Percentiles rank a stretch among this genome's conserved stretches.
phyloP scores from a whole-genome alignment of 2,888 invertebrate species.

The Apotomis betuletana region DNA sequence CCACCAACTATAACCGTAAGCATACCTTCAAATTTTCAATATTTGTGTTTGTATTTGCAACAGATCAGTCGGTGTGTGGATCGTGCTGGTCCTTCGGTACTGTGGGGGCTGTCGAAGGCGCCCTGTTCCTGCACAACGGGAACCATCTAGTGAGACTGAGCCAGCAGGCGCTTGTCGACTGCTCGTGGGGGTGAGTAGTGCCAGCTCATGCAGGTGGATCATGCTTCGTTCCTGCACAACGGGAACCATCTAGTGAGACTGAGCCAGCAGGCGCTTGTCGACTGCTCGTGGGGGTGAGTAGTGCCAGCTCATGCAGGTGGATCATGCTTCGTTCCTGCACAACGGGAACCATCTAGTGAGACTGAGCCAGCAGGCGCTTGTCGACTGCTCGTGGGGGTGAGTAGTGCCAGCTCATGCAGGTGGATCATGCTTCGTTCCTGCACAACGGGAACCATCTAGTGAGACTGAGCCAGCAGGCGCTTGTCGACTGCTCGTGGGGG shows the following conservation, averaged over 20 bases:
- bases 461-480: conserved; percentile 95
- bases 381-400: conserved; percentile 97
- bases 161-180: conserved; percentile 97
- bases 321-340: conserved; percentile 84
- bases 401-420: conserved; percentile 28
- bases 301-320: too few species aligned
- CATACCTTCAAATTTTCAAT: neutral
- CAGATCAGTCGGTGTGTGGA: conserved; percentile 98
- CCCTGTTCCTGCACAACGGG: conserved; percentile 92
- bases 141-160: conserved; percentile 92
- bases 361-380: conserved; percentile 95
- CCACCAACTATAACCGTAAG: too few species aligned
- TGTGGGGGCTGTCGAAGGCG: conserved; percentile 96
- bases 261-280: conserved; percentile 96
- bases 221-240: conserved; percentile 86
- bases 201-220: too few species aligned
- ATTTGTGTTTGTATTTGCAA: neutral
- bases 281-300: conserved; percentile 95
- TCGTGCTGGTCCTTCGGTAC: conserved; percentile 99
- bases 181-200: conserved; percentile 91
- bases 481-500: conserved; percentile 98
- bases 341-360: conserved; percentile 91
- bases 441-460: conserved; percentile 91
- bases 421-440: conserved; percentile 79
- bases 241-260: conserved; percentile 91